Evolutionary conservation across 2,113 vertebrate species (phyloP), one percentile per base, ranked within the genome.

Genomic region (Festucalex cinctus): DNA sequence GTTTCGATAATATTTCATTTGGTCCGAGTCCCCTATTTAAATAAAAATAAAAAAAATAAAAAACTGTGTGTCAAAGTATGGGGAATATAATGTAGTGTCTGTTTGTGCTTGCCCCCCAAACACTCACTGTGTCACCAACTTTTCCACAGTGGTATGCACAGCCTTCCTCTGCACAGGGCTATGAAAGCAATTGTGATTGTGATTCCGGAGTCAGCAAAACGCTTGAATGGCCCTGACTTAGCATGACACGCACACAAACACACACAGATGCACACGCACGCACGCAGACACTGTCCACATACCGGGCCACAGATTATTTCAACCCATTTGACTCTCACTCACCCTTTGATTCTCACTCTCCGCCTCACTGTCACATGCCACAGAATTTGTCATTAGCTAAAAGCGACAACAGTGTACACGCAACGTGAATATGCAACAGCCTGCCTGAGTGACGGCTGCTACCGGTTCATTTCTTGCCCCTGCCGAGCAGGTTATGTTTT

Each of bases 131-230:
- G 81, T 86, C 82, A 85, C 81, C 6, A 62, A 82, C 71, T 80
- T 70, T 82, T 79, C 60, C 60, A 73, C 77, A 83, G 82, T 87
- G 87, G 86, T 87, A 88, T 90, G 87, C 89, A 77, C 69, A 81
- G 78, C 86, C 83, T 83, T 87, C 84, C 83, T 86, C 83, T 86
- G 81, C 80, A 80, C 80, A 53, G 70, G 79, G 76, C 87, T 89
- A 87, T 88, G 87, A 89, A 88, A 89, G 89, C 87, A 88, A 87
- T 86, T 89, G 89, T 89, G 86, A 90, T 80, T 87, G 86, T 88
- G 87, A 87, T 78, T 84, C 86, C 63, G 37, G 84, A 90, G 89
- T 90, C 89, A 89, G 89, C 89, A 90, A 86, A 89, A 90, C 65
- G 87, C 79, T 73, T 89, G 83, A 89, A 88, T 89, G 76, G 85